Evolutionary conservation across 2,113 vertebrate genomes (phyloP).

Genomic region (Sceloporus tristichus): DNA sequence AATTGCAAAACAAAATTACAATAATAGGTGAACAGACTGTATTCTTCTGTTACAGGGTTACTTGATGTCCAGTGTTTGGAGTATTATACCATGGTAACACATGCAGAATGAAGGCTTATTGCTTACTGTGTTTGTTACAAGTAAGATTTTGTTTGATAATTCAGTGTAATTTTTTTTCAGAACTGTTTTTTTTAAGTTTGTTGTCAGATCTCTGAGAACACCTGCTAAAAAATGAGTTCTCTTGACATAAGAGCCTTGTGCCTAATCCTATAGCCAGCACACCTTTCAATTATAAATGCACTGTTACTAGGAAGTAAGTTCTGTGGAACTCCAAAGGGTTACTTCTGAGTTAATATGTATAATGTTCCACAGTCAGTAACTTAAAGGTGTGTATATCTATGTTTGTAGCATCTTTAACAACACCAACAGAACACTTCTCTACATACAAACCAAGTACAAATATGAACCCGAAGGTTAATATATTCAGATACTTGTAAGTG

Average conservation of each 20-base stretch:
- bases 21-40: too few relatives aligned
- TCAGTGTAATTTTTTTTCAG: not conserved
- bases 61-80: too few relatives aligned
- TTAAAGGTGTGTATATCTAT: not conserved
- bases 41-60: too few relatives aligned
- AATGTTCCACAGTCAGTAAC: not conserved
- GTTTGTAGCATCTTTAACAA: not conserved
- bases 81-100: too few relatives aligned
- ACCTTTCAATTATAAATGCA: not conserved
- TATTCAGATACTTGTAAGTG: conserved; percentile 50
- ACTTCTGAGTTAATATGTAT: not conserved
- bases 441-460: conserved; percentile 53
- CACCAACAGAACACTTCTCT: conserved; percentile 19
- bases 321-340: not conserved
- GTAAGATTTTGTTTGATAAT: not conserved
- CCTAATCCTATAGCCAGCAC: too few relatives aligned
- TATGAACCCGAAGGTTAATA: conserved; percentile 59
- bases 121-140: not conserved
- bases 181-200: too few relatives aligned
- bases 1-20: too few relatives aligned
- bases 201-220: too few relatives aligned
- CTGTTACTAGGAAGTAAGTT: not conserved
- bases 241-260: too few relatives aligned
- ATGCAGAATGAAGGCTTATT: not conserved
- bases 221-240: too few relatives aligned